Percentiles rank a stretch among this genome's conserved stretches.
These are phyloP conservation scores for Ficedula albicollis DNA, from an alignment of 2,797 vertebrate genomes.

Conservation along the genomic window DNA sequence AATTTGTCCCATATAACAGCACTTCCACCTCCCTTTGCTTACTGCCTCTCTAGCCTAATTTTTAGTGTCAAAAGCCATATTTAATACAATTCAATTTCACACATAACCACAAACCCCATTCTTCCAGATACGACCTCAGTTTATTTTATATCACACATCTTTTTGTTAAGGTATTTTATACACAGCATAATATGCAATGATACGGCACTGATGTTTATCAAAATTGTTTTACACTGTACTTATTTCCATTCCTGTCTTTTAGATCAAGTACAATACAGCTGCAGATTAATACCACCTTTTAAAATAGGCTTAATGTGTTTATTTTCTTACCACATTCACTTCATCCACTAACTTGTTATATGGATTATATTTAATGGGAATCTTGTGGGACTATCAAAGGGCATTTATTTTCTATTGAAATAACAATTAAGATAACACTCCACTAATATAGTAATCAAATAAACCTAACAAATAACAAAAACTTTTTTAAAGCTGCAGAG, in stretches of 20 bases:
- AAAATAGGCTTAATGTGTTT: conserved; percentile 37
- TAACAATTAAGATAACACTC: conserved; percentile 72
- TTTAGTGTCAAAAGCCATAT: conserved; percentile 6
- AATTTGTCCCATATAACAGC: background rate
- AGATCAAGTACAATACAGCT: background rate
- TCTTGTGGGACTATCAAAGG: conserved; percentile 61
- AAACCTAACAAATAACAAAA: conserved; percentile 69
- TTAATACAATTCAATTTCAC: conserved; percentile 20
- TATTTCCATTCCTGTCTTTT: conserved; percentile 24
- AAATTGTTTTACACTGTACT: conserved; percentile 51
- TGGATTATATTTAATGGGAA: conserved; percentile 59
- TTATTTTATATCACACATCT: conserved; percentile 40
- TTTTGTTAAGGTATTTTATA: conserved; percentile 53
- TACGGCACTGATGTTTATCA: conserved; percentile 62
- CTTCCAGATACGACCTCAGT: conserved; percentile 53
- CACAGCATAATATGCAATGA: conserved; percentile 55
- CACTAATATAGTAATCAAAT: conserved; percentile 70
- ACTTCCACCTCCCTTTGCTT: background rate
- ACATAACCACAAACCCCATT: conserved; percentile 45
- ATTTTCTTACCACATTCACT: conserved; percentile 17
- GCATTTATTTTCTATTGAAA: conserved; percentile 71
- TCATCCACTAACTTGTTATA: conserved; percentile 35
- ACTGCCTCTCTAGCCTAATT: background rate
- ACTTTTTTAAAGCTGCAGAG: conserved; percentile 66
- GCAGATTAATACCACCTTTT: conserved; percentile 26